Conservation (phyloP, 2,888 invertebrate species). For the Antitype chi region DNA sequence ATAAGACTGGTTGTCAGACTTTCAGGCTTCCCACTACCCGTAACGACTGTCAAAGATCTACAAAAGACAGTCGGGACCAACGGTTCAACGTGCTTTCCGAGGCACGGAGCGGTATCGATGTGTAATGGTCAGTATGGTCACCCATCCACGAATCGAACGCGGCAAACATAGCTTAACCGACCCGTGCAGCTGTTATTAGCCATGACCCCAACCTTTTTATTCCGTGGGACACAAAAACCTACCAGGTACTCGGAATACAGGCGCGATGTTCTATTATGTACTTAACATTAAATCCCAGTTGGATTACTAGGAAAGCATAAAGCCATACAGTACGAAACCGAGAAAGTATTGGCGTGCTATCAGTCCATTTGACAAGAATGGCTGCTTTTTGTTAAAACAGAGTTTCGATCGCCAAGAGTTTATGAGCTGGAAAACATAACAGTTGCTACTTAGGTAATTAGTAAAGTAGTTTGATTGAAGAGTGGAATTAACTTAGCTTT, state of each 20-base stretch:
- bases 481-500: background rate
- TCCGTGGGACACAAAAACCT: background rate
- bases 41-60: background rate
- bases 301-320: slow-evolving; percentile 43
- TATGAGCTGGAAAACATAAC: slow-evolving; percentile 71
- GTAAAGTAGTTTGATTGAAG: slow-evolving; percentile 7
- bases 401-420: slow-evolving; percentile 74
- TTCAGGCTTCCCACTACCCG: background rate
- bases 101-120: background rate
- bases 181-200: background rate
- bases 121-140: background rate
- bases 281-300: slow-evolving; percentile 18
- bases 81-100: background rate
- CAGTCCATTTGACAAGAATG: slow-evolving; percentile 74
- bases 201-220: background rate
- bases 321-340: slow-evolving; percentile 20
- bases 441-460: slow-evolving; percentile 41
- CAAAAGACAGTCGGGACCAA: background rate
- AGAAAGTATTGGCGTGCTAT: slow-evolving; percentile 74
- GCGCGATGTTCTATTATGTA: background rate
- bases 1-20: background rate
- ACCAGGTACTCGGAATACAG: too few relatives aligned
- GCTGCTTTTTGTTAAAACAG: slow-evolving; percentile 72
- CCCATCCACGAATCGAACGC: background rate
- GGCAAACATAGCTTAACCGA: background rate